Evolutionary conservation across 2,797 vertebrate species (phyloP), one percentile per base, ranked within the genome.

Genomic region (Dromococcyx pavoninus): DNA sequence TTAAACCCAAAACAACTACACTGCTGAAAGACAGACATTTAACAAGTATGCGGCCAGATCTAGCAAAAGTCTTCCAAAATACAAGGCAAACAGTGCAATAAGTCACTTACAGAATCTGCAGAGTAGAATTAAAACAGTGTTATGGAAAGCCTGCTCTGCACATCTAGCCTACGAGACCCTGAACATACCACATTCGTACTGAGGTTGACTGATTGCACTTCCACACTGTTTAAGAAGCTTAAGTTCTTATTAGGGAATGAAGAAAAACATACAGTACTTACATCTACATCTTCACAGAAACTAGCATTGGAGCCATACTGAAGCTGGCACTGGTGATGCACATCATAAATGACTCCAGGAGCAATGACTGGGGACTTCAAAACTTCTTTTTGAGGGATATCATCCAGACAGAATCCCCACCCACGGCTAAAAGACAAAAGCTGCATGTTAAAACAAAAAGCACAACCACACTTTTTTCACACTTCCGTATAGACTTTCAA

Each of bases 381-480:
- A 74, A 99, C 98, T 94, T 98, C 98, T 97, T 99, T 99, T 67
- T 99, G 98, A 2, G 99, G 99, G 28, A 98, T 96, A 71, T 99
- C 99, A 93, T 99, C 99, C 75, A 99, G 98, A 96, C 99, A 99
- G 95, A 98, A 99, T n/a, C 99, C 99, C 99, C 98, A 99, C 5
- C 99, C 99, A 4, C 99, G 99, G 95, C 99, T 99, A 62, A 77
- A 95, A 93, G 79, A 78, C 24, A 94, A 90, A 76, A 94, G 83
- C 3, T 88, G 33, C 86, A 7, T 71, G 92, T 89, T 60, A 73
- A 32, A 85, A 65, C 58, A 73, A 28, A 84, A 65, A 1, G 3
- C 22, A 22, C 6, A 43, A 41, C 2, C 17, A 67, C 6, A 35
- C 2, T 17, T 82, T 65, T 41, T 54, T 22, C 11, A 79, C 1